Conservation (phyloP, 2,113 vertebrate species). For the Poicephalus meyeri region DNA sequence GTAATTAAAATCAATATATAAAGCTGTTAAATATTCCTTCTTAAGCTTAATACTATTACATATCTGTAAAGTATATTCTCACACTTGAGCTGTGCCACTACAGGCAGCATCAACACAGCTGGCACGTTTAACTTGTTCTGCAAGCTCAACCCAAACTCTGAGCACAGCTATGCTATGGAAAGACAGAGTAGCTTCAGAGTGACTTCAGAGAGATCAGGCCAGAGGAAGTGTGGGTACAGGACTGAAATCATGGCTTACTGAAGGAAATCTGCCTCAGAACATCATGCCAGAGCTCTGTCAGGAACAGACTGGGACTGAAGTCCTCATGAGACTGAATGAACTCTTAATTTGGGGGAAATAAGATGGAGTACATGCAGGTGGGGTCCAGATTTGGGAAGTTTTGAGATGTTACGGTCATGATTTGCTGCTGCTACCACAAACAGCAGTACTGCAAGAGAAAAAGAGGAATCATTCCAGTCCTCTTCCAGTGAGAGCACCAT, state of each 20-base stretch:
- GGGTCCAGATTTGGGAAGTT: background rate
- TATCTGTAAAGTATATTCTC: background rate
- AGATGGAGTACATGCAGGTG: background rate
- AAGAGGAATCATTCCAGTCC: background rate
- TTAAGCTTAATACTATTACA: background rate
- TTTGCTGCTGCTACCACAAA: background rate
- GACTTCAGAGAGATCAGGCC: background rate
- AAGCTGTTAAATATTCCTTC: background rate
- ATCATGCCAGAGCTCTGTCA: background rate
- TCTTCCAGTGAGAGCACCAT: background rate
- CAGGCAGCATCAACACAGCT: background rate
- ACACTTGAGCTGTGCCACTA: background rate
- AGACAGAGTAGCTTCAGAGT: background rate
- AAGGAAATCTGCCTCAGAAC: background rate
- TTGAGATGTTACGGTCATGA: background rate
- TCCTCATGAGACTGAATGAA: background rate
- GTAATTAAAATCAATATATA: slow-evolving; percentile 9
- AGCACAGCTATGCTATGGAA: background rate
- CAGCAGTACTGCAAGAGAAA: background rate
- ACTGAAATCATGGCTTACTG: background rate
- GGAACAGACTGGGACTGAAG: background rate
- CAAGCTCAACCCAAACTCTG: background rate
- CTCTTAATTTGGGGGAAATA: rapidly evolving
- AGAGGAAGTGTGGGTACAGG: background rate
- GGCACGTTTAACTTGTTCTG: background rate